Percentiles rank a stretch among this genome's conserved stretches.
Evolutionary conservation across 2,113 vertebrate genomes (phyloP).

Genomic region (Tenebrosternarchus preto): DNA sequence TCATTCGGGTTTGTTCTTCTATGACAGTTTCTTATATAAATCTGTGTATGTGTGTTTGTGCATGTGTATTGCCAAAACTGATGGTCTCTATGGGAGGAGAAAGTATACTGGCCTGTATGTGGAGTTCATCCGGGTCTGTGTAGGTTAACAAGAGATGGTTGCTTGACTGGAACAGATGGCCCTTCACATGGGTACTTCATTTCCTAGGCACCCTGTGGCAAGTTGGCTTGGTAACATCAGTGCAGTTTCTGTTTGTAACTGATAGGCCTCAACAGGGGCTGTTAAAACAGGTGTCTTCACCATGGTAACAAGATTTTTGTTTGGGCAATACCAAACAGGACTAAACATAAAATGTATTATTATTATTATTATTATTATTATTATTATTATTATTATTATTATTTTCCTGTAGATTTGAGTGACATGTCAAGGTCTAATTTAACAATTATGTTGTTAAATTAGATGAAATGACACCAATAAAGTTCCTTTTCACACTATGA

Average conservation of each 20-base stretch:
- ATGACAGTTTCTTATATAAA: neutral
- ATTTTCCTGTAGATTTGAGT: no score
- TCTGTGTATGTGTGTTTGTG: neutral
- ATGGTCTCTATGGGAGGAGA: neutral
- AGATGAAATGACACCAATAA: neutral
- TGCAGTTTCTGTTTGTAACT: constrained; percentile 24
- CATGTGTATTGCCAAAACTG: neutral
- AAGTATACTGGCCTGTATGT: constrained; percentile 17
- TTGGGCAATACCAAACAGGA: neutral
- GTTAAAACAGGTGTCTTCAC: constrained; percentile 37
- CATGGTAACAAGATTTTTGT: constrained; percentile 30
- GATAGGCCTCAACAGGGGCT: constrained; percentile 24
- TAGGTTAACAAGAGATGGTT: constrained; percentile 3
- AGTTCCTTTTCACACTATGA: neutral
- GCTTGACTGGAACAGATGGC: constrained; percentile 49
- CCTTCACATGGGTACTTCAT: constrained; percentile 30
- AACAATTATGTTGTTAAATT: no score
- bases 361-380: neutral
- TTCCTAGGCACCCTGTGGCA: constrained; percentile 34
- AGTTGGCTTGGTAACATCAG: constrained; percentile 41
- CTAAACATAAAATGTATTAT: neutral
- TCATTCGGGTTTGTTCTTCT: neutral
- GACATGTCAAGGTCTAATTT: no score
- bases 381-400: neutral
- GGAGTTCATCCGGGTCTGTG: neutral